Percentiles rank a stretch among this genome's conserved stretches.
Evolutionary conservation across 2,888 invertebrate genomes (phyloP).

Genomic region (Rotaria sp.): DNA sequence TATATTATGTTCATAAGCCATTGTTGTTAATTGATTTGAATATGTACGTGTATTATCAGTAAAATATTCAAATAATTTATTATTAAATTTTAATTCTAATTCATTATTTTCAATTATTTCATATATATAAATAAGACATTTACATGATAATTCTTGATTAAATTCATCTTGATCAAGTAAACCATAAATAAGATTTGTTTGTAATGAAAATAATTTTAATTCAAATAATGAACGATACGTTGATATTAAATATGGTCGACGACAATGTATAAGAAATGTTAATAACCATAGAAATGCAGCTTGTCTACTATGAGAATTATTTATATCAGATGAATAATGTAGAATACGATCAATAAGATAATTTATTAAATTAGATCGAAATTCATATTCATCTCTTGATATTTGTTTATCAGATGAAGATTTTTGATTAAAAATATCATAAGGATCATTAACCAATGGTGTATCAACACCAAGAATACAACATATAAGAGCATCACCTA

Average conservation of each 20-base stretch:
- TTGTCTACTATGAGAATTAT: not conserved
- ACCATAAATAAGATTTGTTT: conserved; percentile 21
- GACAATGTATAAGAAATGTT: conserved; percentile 14
- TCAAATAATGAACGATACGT: not conserved
- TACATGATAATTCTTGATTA: conserved; percentile 26
- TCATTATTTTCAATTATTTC: conserved; percentile 3
- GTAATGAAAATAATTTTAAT: not conserved
- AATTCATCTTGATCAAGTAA: conserved; percentile 17
- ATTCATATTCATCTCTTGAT: not conserved
- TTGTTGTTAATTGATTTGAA: not conserved
- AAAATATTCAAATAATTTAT: conserved; percentile 18
- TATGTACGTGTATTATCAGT: not conserved
- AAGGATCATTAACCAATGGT: conserved; percentile 18
- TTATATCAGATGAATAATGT: not conserved
- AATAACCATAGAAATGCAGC: conserved; percentile 2
- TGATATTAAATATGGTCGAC: not conserved
- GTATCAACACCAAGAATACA: not conserved
- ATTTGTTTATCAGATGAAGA: not conserved
- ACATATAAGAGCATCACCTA: conserved; percentile 25
- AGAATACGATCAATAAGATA: not conserved
- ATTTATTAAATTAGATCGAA: not conserved
- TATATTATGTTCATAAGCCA: not conserved
- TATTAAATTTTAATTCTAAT: conserved; percentile 5
- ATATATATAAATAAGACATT: not conserved
- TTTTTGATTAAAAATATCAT: not conserved